Evolutionary conservation across 1,140 invertebrate species (phyloP).

Genomic region (Megalonaias nervosa): DNA sequence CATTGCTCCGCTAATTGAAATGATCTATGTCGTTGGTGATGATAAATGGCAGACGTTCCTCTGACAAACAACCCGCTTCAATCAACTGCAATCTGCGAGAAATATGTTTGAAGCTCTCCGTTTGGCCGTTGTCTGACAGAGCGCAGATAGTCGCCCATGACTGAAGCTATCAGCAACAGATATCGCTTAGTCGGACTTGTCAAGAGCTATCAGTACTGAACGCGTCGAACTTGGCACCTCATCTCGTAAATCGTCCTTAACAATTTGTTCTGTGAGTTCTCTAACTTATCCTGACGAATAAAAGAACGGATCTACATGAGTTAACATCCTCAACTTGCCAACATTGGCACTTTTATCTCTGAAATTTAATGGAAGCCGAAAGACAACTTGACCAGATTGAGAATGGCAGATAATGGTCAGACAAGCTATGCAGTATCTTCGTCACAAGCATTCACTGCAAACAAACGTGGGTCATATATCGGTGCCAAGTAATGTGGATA

Average conservation of each 20-base stretch:
- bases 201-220: slow-evolving; percentile 22
- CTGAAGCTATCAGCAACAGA: slow-evolving; percentile 34
- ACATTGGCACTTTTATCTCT: no score
- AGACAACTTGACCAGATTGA: no score
- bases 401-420: no score
- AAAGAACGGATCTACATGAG: no score
- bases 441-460: no score
- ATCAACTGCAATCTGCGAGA: slow-evolving; percentile 30
- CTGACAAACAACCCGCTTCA: slow-evolving; percentile 37
- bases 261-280: slow-evolving; percentile 31
- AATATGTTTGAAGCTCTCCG: slow-evolving; percentile 17
- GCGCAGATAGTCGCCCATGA: slow-evolving; percentile 36
- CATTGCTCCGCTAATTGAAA: slow-evolving; percentile 34
- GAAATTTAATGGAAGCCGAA: no score
- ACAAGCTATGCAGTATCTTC: no score
- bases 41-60: slow-evolving; percentile 34
- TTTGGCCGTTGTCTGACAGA: slow-evolving; percentile 27
- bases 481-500: no score
- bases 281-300: no score
- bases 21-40: slow-evolving; percentile 28
- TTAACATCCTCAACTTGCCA: no score
- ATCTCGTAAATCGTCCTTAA: slow-evolving; percentile 40
- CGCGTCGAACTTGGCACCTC: slow-evolving; percentile 29
- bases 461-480: no score
- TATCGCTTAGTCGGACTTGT: slow-evolving; percentile 35